Base-by-base conservation (phyloP, 2,113 vertebrate species). In the Actenoides hombroni region DNA sequence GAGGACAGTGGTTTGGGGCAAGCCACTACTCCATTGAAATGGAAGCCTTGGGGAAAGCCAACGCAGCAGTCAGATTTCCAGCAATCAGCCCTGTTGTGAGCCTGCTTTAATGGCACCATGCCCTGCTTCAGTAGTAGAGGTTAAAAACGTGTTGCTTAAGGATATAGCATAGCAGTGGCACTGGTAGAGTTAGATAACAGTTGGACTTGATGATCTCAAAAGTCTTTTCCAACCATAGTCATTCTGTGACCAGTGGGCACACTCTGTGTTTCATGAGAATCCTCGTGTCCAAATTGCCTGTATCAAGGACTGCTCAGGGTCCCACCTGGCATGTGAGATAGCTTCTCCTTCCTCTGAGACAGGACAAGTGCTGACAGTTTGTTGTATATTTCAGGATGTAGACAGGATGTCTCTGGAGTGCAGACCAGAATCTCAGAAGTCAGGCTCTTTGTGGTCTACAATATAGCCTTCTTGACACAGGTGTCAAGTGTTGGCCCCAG, bases 261-360 rank as follows among this genome's bases (percentile, higher is more conserved):
- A 17, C 7, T 8, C 23, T 29, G 5, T 57, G 10, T 49, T 74
- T 53, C 48, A 35, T 26, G 24, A 64, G 70, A 74, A 69, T 49
- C 15, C 28, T 60, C 17, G 31, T 10, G 20, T 2, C 31, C 31
- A 59, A n/a, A 31, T 26, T 49, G 24, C 31, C 65, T 0, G 0
- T 33, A 24, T 19, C 37, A 42, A 68, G 54, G 42, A 49, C 64
- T 31, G 15, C 37, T 20, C 8, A 13, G 35, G 26, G 46, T 67
- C 39, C 5, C 40, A 67, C 24, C 13, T 40, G 31, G 8, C 19
- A 17, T 1, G 2, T 31, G 44, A 31, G 31, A 57, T 5, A 77
- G 16, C 14, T 61, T 57, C 69, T 59, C 23, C 23, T 59, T 59
- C 26, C 48, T 48, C 33, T 44, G 80, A 21, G 54, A 31, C 6